These are phyloP conservation scores for Glomeris maerens DNA, from an alignment of 1,140 invertebrate genomes.

Conservation along the genomic window DNA sequence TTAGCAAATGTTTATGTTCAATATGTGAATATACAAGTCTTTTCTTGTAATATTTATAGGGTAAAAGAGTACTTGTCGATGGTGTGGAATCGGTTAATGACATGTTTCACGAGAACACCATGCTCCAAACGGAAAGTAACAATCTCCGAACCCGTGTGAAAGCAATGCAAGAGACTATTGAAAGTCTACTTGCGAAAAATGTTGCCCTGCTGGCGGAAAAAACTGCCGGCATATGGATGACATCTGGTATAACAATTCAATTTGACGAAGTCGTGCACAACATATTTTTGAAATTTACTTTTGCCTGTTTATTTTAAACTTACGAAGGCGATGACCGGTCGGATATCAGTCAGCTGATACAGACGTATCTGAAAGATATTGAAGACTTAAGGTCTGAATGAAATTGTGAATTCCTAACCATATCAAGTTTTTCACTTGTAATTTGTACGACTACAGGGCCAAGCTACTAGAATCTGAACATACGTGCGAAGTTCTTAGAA, in stretches of 20 bases:
- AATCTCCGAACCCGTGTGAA: conserved; percentile 75
- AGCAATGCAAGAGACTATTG: conserved; percentile 86
- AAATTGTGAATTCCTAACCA: too few species aligned
- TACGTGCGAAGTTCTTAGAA: conserved; percentile 60
- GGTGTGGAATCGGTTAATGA: conserved; percentile 78
- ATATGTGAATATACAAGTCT: too few species aligned
- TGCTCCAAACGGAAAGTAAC: conserved; percentile 74
- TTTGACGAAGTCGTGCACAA: conserved; percentile 30
- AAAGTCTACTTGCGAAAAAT: conserved; percentile 64
- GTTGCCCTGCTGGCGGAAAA: conserved; percentile 64
- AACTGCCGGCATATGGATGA: conserved; percentile 51
- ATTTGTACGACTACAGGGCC: conserved; percentile 29
- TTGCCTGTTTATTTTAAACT: conserved; percentile 7
- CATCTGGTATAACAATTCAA: conserved; percentile 28
- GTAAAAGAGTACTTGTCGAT: conserved; percentile 72
- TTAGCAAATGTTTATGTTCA: too few species aligned
- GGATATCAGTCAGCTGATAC: conserved; percentile 51
- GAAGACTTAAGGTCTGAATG: conserved; percentile 59
- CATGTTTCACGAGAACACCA: conserved; percentile 90
- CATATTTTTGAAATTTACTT: conserved; percentile 19
- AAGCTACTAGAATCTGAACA: conserved; percentile 77
- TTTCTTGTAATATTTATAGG: conserved; percentile 38
- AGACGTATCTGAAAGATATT: conserved; percentile 78
- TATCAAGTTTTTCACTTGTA: too few species aligned
- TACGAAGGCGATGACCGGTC: conserved; percentile 29